Base-by-base conservation (phyloP, 2,797 vertebrate genomes). In the Pantherophis vulpinus region DNA sequence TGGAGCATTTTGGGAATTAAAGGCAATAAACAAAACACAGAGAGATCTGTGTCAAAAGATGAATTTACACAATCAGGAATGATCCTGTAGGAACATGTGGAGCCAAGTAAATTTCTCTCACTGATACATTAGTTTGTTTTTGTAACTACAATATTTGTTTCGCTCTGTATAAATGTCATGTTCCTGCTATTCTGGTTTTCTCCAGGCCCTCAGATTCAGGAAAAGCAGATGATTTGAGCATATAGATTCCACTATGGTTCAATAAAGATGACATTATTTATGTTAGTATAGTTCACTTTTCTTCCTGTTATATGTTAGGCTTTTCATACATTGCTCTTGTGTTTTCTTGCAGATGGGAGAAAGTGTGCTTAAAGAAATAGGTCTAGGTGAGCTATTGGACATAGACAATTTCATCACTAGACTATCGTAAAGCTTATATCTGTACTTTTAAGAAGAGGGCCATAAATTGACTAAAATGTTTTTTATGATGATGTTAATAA, bases 241-340 rank as follows among this genome's bases (percentile, higher is more conserved):
- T 91, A 92, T n/a, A 93, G 32, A 92, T 93, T 95, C 60, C 93
- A 54, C 63, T 92, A 27, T 88, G 70, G 91, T 94, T 96, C 95
- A 91, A 79, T 42, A 95, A 83, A 95, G 88, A 58, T 93, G 63
- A 92, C 93, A 91, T 91, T 79, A 93, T 96, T 95, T 96, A 0
- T 86, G 60, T 91, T 47, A 87, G 32, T 94, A 94, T 94, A 93
- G 94, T 93, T 51, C 32, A 63, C 91, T 95, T 95, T 90, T n/a
- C 27, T 74, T 92, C 94, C 32, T 54, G 27, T 90, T 93, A 94
- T 94, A 42, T 0, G 9, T 89, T 89, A 42, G 91, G 95, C 91
- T 94, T 96, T 95, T 79, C 92, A 55, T 93, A 96, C 61, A 87
- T 95, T 96, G 93, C 90, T 96, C 94, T 96, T 93, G 66, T 86